Conservation (phyloP, 2,797 vertebrate species). For the Oophaga sylvatica region DNA sequence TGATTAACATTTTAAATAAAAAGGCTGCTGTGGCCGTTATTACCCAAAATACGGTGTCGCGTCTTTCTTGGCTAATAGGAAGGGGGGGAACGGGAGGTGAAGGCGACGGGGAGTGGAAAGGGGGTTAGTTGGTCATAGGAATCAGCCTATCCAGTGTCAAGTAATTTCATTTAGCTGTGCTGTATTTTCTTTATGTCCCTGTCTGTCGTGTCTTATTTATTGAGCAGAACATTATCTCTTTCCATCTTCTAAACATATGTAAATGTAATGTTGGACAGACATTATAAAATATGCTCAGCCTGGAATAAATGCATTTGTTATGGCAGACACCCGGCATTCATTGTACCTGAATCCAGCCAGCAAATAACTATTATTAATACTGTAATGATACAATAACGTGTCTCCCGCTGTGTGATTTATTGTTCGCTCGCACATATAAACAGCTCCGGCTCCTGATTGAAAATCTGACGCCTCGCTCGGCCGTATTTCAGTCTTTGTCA, state of each 20-base stretch:
- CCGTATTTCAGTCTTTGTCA: slow-evolving; percentile 34
- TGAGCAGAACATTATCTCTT: background rate
- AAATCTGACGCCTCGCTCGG: slow-evolving; percentile 7
- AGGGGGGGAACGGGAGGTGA: no score
- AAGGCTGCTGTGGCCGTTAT: no score
- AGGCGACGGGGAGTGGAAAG: no score
- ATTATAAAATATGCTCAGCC: slow-evolving; percentile 1
- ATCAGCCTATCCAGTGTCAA: no score
- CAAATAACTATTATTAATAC: slow-evolving; percentile 44
- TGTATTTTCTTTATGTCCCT: background rate
- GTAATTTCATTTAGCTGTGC: background rate
- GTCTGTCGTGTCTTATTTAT: background rate
- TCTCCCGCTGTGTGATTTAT: slow-evolving; percentile 41
- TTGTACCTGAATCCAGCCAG: slow-evolving; percentile 1
- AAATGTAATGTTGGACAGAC: slow-evolving; percentile 22
- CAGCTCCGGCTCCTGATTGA: slow-evolving; percentile 19
- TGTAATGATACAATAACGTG: slow-evolving; percentile 16
- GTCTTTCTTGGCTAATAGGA: no score
- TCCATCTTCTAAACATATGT: slow-evolving; percentile 15
- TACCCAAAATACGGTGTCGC: no score
- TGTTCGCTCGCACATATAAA: background rate
- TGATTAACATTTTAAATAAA: no score
- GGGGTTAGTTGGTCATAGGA: no score
- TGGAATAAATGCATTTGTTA: slow-evolving; percentile 4
- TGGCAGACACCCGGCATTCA: slow-evolving; percentile 18